Percentiles rank a stretch among this genome's conserved stretches.
Conservation (phyloP, 2,888 invertebrate species). For the Folsomia candida region DNA sequence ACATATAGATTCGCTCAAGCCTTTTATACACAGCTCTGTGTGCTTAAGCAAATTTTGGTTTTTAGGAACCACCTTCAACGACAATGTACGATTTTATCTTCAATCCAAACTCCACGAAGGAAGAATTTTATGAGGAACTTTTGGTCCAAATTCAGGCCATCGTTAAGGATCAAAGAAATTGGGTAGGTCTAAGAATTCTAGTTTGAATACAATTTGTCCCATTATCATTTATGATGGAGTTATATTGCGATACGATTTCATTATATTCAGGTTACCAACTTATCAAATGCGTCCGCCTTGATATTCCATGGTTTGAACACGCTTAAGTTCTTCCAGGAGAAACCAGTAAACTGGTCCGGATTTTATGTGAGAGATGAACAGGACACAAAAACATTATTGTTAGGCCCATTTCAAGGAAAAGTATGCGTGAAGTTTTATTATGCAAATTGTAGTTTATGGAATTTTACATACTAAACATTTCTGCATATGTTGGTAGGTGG, state of each 20-base stretch:
- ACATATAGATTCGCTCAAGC: no score
- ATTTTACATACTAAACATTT: neutral
- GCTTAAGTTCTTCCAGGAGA: constrained; percentile 29
- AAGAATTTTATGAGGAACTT: constrained; percentile 40
- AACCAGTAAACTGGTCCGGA: constrained; percentile 46
- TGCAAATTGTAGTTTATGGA: neutral
- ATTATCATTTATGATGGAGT: neutral
- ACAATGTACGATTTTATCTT: constrained; percentile 43
- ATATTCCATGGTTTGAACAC: constrained; percentile 42
- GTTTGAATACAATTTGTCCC: neutral
- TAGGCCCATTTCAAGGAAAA: constrained; percentile 49
- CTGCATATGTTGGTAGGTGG: constrained; percentile 27
- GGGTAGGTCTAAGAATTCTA: constrained; percentile 28
- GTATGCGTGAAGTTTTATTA: no score
- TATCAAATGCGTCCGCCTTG: constrained; percentile 43
- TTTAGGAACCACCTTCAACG: no score
- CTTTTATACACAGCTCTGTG: no score
- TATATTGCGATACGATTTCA: neutral
- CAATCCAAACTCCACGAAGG: constrained; percentile 32
- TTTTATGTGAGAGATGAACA: constrained; percentile 38
- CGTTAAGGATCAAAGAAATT: constrained; percentile 42
- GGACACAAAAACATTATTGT: constrained; percentile 19
- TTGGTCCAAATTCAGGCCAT: constrained; percentile 27
- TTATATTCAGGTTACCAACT: constrained; percentile 40
- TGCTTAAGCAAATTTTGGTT: no score